Conservation (phyloP, 2,113 vertebrate species). For the Sisor rabdophorus region DNA sequence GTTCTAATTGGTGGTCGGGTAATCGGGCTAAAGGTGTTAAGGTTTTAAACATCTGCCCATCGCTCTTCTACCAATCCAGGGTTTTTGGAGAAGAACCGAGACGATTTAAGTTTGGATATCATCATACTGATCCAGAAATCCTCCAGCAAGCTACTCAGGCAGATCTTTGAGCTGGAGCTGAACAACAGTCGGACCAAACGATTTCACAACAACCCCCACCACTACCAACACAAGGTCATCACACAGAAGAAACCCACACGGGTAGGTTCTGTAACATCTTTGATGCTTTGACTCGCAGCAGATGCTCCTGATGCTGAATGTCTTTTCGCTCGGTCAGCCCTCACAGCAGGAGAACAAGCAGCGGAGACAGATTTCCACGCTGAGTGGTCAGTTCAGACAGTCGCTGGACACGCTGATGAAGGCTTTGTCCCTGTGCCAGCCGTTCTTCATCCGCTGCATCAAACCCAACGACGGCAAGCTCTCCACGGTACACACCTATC, state of each 20-base stretch:
- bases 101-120: slow-evolving; percentile 79
- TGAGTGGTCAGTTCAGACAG: slow-evolving; percentile 87
- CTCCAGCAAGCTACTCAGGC: slow-evolving; percentile 78
- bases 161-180: slow-evolving; percentile 75
- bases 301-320: background rate
- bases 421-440: slow-evolving; percentile 82
- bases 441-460: slow-evolving; percentile 93
- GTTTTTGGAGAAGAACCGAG: slow-evolving; percentile 94
- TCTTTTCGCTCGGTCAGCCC: background rate
- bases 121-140: slow-evolving; percentile 77
- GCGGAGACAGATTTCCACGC: slow-evolving; percentile 71
- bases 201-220: slow-evolving; percentile 41
- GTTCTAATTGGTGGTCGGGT: too few relatives aligned
- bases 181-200: slow-evolving; percentile 51
- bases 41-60: background rate
- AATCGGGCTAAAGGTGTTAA: too few relatives aligned
- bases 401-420: slow-evolving; percentile 94
- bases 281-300: background rate
- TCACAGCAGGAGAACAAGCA: slow-evolving; percentile 64
- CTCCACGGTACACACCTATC: slow-evolving; percentile 71
- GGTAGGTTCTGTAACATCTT: slow-evolving; percentile 49
- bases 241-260: slow-evolving; percentile 55
- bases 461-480: slow-evolving; percentile 91
- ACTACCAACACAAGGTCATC: slow-evolving; percentile 56
- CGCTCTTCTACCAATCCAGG: slow-evolving; percentile 61